These are phyloP conservation scores for Salvelinus fontinalis DNA, from an alignment of 2,113 vertebrate species.

Conservation along the genomic window DNA sequence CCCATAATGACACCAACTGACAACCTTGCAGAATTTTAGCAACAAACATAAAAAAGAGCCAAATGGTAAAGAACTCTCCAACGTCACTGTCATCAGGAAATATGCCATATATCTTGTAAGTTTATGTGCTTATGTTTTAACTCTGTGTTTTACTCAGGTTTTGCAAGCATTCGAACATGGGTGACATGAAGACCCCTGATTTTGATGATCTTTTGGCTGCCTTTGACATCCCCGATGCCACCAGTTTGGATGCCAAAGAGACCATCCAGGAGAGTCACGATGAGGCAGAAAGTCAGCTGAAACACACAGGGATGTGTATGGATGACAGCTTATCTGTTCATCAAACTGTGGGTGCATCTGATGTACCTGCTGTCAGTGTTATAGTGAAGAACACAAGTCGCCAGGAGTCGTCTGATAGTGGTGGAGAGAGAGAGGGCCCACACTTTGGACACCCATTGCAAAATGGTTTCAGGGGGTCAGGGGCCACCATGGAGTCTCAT, in stretches of 20 bases:
- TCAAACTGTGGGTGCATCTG: conserved; percentile 73
- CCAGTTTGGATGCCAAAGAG: conserved; percentile 93
- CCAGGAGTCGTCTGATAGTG: conserved; percentile 83
- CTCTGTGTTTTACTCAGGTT: conserved; percentile 63
- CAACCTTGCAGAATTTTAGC: conserved; percentile 11
- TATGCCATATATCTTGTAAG: neutral
- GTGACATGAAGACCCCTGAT: conserved; percentile 99
- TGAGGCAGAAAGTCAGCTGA: conserved; percentile 84
- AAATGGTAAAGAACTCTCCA: conserved; percentile 46
- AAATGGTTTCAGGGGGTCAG: conserved; percentile 84
- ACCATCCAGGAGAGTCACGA: conserved; percentile 83
- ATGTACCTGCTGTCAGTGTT: conserved; percentile 88
- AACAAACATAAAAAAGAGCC: conserved; percentile 44
- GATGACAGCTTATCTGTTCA: conserved; percentile 78
- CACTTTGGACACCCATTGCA: conserved; percentile 77
- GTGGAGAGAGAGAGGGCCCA: conserved; percentile 76
- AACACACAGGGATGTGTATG: conserved; percentile 81
- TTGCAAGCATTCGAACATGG: conserved; percentile 82
- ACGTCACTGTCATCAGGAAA: neutral
- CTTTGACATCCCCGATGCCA: conserved; percentile 97
- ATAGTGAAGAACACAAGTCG: conserved; percentile 96
- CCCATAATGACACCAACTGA: neutral
- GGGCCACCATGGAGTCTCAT: conserved; percentile 70
- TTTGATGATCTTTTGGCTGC: conserved; percentile 97
- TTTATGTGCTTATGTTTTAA: conserved; percentile 18